Percentiles rank a stretch among this genome's conserved stretches.
phyloP scores from a whole-genome alignment of 2,113 vertebrate genomes.

The Lampris incognitus region DNA sequence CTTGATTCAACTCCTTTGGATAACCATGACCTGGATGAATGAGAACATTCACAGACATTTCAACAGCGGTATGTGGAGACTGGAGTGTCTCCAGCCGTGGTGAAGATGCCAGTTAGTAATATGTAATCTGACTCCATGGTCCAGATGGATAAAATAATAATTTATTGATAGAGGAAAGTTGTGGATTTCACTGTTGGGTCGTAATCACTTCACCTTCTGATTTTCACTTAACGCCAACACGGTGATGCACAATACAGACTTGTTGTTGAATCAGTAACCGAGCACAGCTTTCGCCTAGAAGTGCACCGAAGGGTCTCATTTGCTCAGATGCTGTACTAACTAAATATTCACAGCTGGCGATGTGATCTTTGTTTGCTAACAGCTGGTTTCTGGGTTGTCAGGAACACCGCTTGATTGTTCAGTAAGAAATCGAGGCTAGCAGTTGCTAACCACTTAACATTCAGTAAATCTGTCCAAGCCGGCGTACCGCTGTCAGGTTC shows the following conservation, averaged over 20 bases:
- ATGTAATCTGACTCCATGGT: conserved; percentile 1
- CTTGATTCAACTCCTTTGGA: no score
- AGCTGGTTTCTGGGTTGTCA: neutral
- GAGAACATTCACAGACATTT: no score
- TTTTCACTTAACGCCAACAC: neutral
- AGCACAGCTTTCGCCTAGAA: neutral
- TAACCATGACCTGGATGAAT: no score
- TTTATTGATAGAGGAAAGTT: no score
- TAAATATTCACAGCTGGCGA: neutral
- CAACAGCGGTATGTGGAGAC: no score
- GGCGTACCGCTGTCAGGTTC: neutral
- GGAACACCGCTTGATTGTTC: neutral
- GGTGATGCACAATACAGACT: neutral
- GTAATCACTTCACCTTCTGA: conserved; percentile 5
- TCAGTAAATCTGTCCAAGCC: neutral
- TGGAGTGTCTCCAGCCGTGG: no score
- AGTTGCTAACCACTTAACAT: conserved; percentile 12
- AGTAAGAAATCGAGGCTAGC: neutral
- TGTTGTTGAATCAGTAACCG: neutral
- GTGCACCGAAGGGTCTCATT: conserved; percentile 17
- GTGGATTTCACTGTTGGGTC: neutral
- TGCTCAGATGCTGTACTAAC: conserved; percentile 17
- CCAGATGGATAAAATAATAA: neutral
- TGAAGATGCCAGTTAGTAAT: no score
- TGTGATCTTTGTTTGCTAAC: neutral